Evolutionary conservation across 2,113 vertebrate genomes (phyloP), one percentile per base, ranked within the genome.

Genomic region (Silurus asotus): DNA sequence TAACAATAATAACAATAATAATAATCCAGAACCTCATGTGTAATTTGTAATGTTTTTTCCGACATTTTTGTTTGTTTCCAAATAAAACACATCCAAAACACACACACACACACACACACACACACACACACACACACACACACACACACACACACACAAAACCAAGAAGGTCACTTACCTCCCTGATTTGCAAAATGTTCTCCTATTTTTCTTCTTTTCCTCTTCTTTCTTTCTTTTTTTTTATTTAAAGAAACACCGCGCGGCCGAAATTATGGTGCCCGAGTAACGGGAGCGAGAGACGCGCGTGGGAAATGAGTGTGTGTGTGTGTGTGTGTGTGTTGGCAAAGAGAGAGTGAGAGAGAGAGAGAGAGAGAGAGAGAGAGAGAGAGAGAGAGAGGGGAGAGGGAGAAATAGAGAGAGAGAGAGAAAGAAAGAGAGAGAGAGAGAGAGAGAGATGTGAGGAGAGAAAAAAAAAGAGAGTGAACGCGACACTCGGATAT

Each of bases 211-310:
- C 55, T 56, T 56, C 7, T 56, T 56, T 13, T 56, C 13, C 55
- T 56, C 13, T 56, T 20, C 3, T 45, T 3, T 48, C 9, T 19
- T 19, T 70, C n/a, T 69, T 25, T 69, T 59, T 74, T 74, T 51
- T 17, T 10, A 56, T 77, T 56, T 15, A 56, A 13, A 81, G 78
- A 23, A 25, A 17, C n/a, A 45, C 17, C 20, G 51, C 51, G 25
- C 64, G 62, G 28, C 14, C n/a, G 28, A 72, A 70, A 51, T 67
- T 37, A 69, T 83, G 70, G n/a, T 58, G 17, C 10, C 64, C 51
- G 28, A 45, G 37, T 83, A 83, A 83, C 81, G 81, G 81, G 64
- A 58, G 81, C 65, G 81, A 70, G 55, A 53, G 67, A 20, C 81
- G 53, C 65, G 81, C 81, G 53, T 72, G 81, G 81, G 65, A 83